Base-by-base conservation (phyloP, 2,888 invertebrate species). In the Mongoloraphidia duomilia region DNA sequence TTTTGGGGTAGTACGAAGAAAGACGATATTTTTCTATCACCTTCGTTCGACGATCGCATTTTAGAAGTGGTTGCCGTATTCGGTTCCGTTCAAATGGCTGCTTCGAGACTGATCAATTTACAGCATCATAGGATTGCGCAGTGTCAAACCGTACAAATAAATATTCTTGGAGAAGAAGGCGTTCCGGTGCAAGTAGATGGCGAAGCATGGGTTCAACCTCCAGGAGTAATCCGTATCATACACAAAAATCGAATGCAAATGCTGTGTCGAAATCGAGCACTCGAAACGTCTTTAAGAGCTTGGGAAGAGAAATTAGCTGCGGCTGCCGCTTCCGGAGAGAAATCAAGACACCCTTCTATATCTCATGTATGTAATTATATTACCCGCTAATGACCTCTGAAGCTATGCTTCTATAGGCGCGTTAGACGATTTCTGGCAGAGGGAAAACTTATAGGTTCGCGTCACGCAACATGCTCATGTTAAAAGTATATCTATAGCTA, bases 181-280 rank as follows among this genome's bases (percentile, higher is more conserved):
- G 91, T 95, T 13, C 95, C 95, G 1, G 89, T 95, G 47, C 91
- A 90, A 71, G 95, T 95, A 39, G 96, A 97, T 63, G 97, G 96
- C 0, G 97, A 97, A 68, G 95, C 96, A 2, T 96, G 96, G 96
- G 76, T 95, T 39, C 96, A 96, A 66, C 92, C 93, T 0, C 95
- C 97, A 0, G 96, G 96, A 37, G 90, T 93, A 64, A 92, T 97
- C 57, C 76, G 92, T 49, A 95, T 97, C 57, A 82, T 93, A 57
- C 96, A 96, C 69, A 96, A 96, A 71, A 96, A 96, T 70, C 76
- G 95, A 47, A 92, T 95, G 64, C 95, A 95, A 72, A 93, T 97
- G 89, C 72, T 97, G 26, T 91, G 90, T 62, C 75, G 95, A 51
- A 94, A 94, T 64, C 77, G 93, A 58, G 83, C 84, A 8, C 74